These are phyloP conservation scores for Drosophila crucigera DNA, from an alignment of 2,888 invertebrate species.

Conservation along the genomic window DNA sequence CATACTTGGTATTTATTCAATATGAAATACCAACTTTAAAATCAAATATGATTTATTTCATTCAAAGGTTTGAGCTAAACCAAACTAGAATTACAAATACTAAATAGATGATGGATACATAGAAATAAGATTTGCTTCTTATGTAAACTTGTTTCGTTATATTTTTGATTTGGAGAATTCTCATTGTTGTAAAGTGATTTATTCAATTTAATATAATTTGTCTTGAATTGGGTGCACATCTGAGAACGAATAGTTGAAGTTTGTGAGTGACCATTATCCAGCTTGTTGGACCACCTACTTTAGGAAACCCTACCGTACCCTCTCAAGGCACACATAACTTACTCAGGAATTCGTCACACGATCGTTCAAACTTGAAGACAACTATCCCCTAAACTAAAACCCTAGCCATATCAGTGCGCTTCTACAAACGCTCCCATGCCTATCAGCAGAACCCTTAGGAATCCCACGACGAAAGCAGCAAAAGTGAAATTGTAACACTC, in stretches of 20 bases:
- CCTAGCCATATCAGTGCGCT: constrained; percentile 45
- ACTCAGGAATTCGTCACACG: constrained; percentile 43
- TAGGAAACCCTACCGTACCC: neutral
- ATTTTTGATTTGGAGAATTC: neutral
- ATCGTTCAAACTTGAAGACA: constrained; percentile 29
- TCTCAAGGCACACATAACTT: neutral
- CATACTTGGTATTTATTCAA: neutral
- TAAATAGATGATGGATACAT: neutral
- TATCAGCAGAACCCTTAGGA: constrained; percentile 29
- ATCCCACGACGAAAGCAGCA: constrained; percentile 57
- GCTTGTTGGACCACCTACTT: constrained; percentile 17
- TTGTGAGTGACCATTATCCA: neutral
- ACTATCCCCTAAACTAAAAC: constrained; percentile 38
- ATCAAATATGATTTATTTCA: neutral
- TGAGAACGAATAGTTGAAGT: neutral
- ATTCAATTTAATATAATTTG: neutral
- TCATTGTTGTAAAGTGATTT: neutral
- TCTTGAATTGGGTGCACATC: neutral
- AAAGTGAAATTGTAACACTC: constrained; percentile 74
- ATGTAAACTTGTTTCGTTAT: neutral
- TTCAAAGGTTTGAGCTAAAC: neutral
- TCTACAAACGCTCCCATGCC: constrained; percentile 58
- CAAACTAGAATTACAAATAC: neutral
- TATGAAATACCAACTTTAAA: neutral
- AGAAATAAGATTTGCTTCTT: neutral